Percentiles rank a stretch among this genome's conserved stretches.
Conservation (phyloP, 2,797 vertebrate genomes). For the Micromesistius poutassou region DNA sequence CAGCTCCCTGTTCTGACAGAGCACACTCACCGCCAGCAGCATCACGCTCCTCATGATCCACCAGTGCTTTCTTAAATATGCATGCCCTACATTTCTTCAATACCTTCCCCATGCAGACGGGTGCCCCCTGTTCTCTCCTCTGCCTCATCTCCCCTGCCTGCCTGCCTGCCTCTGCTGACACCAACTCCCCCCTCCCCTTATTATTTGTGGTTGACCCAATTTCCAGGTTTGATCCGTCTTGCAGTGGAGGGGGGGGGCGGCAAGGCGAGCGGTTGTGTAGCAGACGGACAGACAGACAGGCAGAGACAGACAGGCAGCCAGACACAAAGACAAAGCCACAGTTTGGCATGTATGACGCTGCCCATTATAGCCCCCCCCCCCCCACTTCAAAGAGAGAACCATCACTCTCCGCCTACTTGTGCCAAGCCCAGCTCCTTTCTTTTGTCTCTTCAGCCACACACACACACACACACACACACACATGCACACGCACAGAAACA, state of each 20-base stretch:
- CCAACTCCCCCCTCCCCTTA: conserved; percentile 44
- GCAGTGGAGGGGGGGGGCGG: conserved; percentile 33
- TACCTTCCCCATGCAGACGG: conserved; percentile 66
- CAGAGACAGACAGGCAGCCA: conserved; percentile 41
- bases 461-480: neutral
- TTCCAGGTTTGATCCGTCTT: conserved; percentile 70
- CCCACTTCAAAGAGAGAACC: conserved; percentile 40
- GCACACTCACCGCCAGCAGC: conserved; percentile 52
- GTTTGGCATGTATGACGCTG: conserved; percentile 46
- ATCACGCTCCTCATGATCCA: conserved; percentile 55
- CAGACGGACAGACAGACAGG: conserved; percentile 38
- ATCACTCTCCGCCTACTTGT: conserved; percentile 48
- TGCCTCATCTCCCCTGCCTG: conserved; percentile 39
- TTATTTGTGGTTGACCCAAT: conserved; percentile 76
- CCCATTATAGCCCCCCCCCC: conserved; percentile 31
- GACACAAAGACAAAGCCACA: conserved; percentile 51
- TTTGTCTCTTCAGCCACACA: conserved; percentile 45
- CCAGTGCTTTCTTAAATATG: conserved; percentile 73
- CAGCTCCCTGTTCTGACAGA: conserved; percentile 49
- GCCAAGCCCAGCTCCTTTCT: conserved; percentile 43
- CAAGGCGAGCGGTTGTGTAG: conserved; percentile 38
- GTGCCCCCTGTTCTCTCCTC: conserved; percentile 54
- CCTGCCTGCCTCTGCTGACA: neutral
- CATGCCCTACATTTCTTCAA: conserved; percentile 74
- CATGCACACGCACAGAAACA: neutral